Conservation (phyloP, 2,113 vertebrate species). For the Chloebia gouldiae region DNA sequence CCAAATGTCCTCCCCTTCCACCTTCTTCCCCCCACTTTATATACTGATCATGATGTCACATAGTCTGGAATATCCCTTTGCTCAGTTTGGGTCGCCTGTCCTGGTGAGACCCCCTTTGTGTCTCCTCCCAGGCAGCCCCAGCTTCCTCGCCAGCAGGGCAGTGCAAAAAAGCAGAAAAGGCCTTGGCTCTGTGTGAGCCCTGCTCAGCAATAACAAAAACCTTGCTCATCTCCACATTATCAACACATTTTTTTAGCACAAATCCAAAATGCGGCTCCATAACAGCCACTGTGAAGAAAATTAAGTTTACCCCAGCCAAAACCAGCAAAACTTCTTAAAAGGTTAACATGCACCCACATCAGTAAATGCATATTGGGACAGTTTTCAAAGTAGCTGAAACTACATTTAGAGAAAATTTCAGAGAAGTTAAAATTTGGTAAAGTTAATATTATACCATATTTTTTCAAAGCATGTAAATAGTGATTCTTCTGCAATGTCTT, state of each 20-base stretch:
- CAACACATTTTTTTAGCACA: background rate
- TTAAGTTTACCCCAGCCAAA: background rate
- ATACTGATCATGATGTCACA: background rate
- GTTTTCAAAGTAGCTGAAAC: background rate
- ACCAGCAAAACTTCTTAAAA: background rate
- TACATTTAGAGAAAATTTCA: background rate
- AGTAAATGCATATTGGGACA: background rate
- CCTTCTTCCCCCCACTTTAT: background rate
- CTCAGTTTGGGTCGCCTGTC: background rate
- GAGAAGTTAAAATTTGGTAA: background rate
- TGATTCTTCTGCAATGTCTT: background rate
- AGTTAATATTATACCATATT: background rate
- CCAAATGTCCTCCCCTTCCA: background rate
- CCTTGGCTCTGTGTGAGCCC: background rate
- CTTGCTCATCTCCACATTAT: background rate
- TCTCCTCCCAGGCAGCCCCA: background rate
- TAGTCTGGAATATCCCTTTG: background rate
- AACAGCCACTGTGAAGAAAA: background rate
- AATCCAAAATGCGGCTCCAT: background rate
- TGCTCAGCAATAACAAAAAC: background rate
- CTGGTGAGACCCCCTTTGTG: background rate
- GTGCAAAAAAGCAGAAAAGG: background rate
- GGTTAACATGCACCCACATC: background rate
- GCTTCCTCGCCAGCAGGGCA: background rate
- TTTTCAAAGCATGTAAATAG: background rate